These are phyloP conservation scores for Escarpia spicata DNA, from an alignment of 2,888 invertebrate species.

Conservation along the genomic window DNA sequence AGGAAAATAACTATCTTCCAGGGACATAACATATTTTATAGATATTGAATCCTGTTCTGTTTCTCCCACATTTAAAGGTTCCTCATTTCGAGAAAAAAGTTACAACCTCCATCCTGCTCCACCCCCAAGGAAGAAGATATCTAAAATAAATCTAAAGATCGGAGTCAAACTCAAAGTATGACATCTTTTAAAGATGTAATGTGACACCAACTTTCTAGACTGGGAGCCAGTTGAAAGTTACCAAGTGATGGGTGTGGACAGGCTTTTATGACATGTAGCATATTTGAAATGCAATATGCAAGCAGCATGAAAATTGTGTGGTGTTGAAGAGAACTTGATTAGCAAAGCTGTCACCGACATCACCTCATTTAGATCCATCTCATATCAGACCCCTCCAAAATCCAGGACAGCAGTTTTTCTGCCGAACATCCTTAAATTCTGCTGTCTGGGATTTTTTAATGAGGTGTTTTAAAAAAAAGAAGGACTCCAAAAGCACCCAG, in stretches of 20 bases:
- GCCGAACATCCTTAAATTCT: not conserved
- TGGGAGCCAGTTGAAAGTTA: not conserved
- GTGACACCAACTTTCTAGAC: not conserved
- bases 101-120: not conserved
- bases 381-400: not conserved
- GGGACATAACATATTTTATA: too few species aligned
- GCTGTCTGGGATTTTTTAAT: not conserved
- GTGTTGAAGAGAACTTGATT: not conserved
- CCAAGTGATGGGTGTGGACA: not conserved
- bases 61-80: too few species aligned
- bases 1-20: not conserved
- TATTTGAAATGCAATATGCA: not conserved
- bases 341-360: not conserved
- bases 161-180: not conserved
- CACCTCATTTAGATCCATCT: not conserved
- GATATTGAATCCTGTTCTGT: too few species aligned
- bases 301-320: not conserved
- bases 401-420: not conserved
- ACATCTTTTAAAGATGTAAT: not conserved
- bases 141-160: not conserved
- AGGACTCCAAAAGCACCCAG: too few species aligned
- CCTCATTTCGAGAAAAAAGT: not conserved
- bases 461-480: too few species aligned
- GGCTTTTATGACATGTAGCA: constrained; percentile 1
- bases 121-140: not conserved